phyloP scores from a whole-genome alignment of 2,113 vertebrate genomes.

The Pangasianodon gigas region DNA sequence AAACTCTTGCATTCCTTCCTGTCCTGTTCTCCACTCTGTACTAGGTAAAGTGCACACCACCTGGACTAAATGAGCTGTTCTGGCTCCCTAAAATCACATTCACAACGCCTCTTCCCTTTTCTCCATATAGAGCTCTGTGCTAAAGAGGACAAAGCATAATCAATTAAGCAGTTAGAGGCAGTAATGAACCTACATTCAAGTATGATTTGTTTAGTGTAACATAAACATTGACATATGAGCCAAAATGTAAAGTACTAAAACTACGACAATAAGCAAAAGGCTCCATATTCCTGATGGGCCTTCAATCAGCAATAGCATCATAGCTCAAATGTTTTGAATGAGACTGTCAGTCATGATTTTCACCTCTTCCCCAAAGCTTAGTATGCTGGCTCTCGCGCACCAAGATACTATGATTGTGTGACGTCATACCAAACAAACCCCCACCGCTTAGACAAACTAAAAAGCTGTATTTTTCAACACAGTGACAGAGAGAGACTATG shows the following conservation, averaged over 20 bases:
- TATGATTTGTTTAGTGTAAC: constrained; percentile 35
- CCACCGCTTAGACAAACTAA: constrained; percentile 28
- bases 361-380: constrained; percentile 46
- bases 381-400: constrained; percentile 45
- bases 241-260: not conserved
- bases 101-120: not conserved
- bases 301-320: constrained; percentile 14
- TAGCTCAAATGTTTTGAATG: constrained; percentile 15
- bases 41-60: not conserved
- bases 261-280: not conserved
- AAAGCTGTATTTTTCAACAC: constrained; percentile 34
- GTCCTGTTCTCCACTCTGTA: constrained; percentile 4
- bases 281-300: not conserved
- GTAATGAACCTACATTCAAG: constrained; percentile 43
- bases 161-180: constrained; percentile 59
- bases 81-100: constrained; percentile 19
- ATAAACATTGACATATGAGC: constrained; percentile 2
- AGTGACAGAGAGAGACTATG: not conserved
- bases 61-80: not conserved
- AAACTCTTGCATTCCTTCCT: not conserved
- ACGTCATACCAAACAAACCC: constrained; percentile 59
- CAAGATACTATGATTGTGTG: constrained; percentile 50
- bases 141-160: constrained; percentile 59
- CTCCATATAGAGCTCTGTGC: constrained; percentile 55
- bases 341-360: constrained; percentile 37